Evolutionary conservation across 2,797 vertebrate species (phyloP).

Genomic region (Benthosema pterotum): DNA sequence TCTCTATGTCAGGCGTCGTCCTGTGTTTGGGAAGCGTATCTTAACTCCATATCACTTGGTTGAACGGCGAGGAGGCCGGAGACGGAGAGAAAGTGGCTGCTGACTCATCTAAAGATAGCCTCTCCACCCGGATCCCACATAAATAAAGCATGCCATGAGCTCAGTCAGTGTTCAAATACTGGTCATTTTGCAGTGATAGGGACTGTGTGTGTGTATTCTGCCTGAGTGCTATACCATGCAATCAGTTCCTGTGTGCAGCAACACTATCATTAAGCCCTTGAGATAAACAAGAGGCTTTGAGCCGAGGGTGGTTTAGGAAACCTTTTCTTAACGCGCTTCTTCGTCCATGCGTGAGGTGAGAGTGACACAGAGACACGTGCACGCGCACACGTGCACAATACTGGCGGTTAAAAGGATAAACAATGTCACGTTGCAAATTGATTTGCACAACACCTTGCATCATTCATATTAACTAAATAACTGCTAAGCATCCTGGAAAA

Average conservation of each 20-base stretch:
- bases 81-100: conserved; percentile 70
- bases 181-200: conserved; percentile 68
- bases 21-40: conserved; percentile 17
- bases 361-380: conserved; percentile 9
- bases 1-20: not conserved
- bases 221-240: conserved; percentile 62
- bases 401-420: too few species aligned
- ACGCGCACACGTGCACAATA: not conserved
- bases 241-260: conserved; percentile 58
- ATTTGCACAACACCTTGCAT: too few species aligned
- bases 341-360: not conserved
- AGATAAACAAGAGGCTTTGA: conserved; percentile 69
- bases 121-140: conserved; percentile 50
- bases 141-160: conserved; percentile 66
- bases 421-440: too few species aligned
- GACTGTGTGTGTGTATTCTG: conserved; percentile 62
- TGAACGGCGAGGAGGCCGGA: conserved; percentile 45
- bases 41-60: conserved; percentile 20
- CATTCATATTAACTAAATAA: too few species aligned
- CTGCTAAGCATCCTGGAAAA: too few species aligned
- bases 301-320: conserved; percentile 65
- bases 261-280: conserved; percentile 70
- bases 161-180: conserved; percentile 62
- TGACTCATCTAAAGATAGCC: conserved; percentile 74
- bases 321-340: conserved; percentile 57